A percentile compares a stretch with the other conserved stretches of the same genome.
Conservation (phyloP, 2,888 invertebrate genomes). For the Sinodicranocentrus sp. region DNA sequence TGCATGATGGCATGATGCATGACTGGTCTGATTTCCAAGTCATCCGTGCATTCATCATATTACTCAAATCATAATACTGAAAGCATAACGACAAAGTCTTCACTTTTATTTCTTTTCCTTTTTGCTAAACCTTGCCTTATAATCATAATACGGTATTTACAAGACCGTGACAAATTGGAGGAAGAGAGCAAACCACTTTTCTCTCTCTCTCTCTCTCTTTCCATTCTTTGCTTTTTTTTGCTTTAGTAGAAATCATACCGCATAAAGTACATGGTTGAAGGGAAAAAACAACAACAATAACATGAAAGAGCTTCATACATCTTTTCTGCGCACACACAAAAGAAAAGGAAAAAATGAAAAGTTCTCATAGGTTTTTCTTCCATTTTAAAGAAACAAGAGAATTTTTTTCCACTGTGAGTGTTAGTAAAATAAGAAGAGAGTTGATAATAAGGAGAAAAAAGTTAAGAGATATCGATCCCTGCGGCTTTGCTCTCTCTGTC, state of each 20-base stretch:
- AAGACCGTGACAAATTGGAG: constrained; percentile 54
- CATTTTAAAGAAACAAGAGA: constrained; percentile 12
- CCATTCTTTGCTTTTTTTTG: not conserved
- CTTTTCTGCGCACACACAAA: constrained; percentile 15
- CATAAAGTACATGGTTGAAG: not conserved
- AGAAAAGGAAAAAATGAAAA: constrained; percentile 30
- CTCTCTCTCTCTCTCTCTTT: constrained; percentile 19
- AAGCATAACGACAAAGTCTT: not conserved
- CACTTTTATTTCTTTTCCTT: constrained; percentile 20
- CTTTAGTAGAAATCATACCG: not conserved
- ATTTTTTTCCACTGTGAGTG: constrained; percentile 25
- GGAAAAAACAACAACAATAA: constrained; percentile 26
- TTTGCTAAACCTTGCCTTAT: not conserved
- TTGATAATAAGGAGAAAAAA: constrained; percentile 56
- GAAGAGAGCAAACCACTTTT: constrained; percentile 50
- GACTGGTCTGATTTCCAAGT: constrained; percentile 4
- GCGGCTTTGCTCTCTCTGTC: constrained; percentile 53
- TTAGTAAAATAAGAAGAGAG: constrained; percentile 23
- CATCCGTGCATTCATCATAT: not conserved
- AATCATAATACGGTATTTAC: constrained; percentile 47
- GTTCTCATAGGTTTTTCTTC: constrained; percentile 22
- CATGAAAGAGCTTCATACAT: constrained; percentile 35
- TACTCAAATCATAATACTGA: not conserved
- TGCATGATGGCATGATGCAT: constrained; percentile 1
- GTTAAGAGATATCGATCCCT: constrained; percentile 66